phyloP scores from a whole-genome alignment of 2,797 vertebrate genomes.

The Prunella strophiata region DNA sequence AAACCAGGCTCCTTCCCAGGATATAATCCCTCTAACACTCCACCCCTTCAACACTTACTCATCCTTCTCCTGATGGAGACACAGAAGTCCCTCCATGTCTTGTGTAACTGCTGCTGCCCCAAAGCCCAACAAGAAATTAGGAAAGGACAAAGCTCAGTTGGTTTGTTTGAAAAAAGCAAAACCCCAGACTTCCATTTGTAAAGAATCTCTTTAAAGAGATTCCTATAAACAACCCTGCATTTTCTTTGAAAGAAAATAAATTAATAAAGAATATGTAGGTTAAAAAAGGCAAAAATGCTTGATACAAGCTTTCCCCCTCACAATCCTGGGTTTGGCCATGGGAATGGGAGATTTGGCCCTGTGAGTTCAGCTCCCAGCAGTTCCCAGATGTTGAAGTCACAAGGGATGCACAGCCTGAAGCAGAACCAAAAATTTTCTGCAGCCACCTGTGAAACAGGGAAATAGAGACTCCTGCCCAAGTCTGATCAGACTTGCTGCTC shows the following conservation, averaged over 20 bases:
- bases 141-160: background rate
- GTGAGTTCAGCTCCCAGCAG: background rate
- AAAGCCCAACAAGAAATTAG: background rate
- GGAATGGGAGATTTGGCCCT: background rate
- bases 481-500: background rate
- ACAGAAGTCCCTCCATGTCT: conserved; percentile 3
- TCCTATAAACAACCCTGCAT: background rate
- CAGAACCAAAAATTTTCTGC: background rate
- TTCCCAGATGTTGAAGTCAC: background rate
- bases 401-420: background rate
- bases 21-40: conserved; percentile 26
- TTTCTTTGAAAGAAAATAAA: background rate
- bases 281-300: background rate
- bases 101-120: conserved; percentile 30
- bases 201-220: background rate
- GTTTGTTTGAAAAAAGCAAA: background rate
- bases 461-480: background rate
- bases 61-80: conserved; percentile 48
- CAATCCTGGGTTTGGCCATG: background rate
- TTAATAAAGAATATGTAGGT: background rate
- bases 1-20: conserved; percentile 22
- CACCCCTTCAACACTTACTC: conserved; percentile 68
- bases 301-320: background rate
- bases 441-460: background rate
- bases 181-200: background rate